Percentiles rank a stretch among this genome's conserved stretches.
These are phyloP conservation scores for Planiliza haematocheilus DNA, from an alignment of 2,113 vertebrate genomes.

Conservation along the genomic window DNA sequence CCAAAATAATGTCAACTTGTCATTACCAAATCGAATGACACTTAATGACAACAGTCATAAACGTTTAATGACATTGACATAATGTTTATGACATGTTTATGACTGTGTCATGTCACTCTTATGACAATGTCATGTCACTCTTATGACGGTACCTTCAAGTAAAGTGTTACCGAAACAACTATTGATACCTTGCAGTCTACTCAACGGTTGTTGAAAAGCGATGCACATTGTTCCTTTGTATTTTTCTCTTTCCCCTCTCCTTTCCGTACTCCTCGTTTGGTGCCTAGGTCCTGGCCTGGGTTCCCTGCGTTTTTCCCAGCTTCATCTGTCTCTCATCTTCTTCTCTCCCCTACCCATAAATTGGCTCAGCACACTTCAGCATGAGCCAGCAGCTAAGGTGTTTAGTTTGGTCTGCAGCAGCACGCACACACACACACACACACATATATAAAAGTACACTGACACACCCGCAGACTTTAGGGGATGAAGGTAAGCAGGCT, in stretches of 20 bases:
- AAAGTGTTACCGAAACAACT: no score
- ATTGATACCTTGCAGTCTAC: constrained; percentile 7
- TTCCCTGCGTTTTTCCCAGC: constrained; percentile 17
- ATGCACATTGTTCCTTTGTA: background rate
- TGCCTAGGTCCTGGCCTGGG: constrained; percentile 12
- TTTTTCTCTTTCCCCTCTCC: background rate
- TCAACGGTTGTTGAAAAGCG: no score
- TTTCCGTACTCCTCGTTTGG: constrained; percentile 12
- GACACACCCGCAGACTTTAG: constrained; percentile 66
- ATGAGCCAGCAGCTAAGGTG: constrained; percentile 76
- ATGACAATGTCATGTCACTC: no score
- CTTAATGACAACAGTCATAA: no score
- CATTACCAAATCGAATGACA: no score
- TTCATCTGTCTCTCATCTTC: constrained; percentile 36
- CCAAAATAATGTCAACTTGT: no score
- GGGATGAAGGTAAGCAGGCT: constrained; percentile 80
- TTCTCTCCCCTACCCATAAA: constrained; percentile 42
- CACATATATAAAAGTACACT: constrained; percentile 47
- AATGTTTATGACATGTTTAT: no score
- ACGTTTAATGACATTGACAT: no score
- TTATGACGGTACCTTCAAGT: no score
- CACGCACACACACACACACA: constrained; percentile 52
- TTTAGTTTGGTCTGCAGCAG: constrained; percentile 72
- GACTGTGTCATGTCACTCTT: no score
- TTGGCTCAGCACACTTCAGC: constrained; percentile 66